Evolutionary conservation across 2,113 vertebrate genomes (phyloP), one percentile per base, ranked within the genome.

Genomic region (Speoplatyrhinus poulsoni): DNA sequence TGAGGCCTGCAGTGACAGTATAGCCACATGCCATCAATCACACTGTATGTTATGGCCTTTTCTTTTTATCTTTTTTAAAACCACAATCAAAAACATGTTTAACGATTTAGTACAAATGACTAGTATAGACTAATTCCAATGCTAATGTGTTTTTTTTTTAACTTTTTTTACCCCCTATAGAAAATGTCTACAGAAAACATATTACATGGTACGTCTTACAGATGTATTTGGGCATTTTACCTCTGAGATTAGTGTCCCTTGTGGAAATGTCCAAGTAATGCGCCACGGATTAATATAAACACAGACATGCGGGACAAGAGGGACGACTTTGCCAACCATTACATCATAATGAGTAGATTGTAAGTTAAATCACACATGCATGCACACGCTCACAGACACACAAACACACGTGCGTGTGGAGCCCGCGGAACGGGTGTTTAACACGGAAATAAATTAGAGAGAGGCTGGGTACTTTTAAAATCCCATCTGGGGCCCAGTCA

Each of bases 361-460:
- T 26, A 58, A 57, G 19, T 17, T 16, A 17, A 57, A 19, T 17
- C n/a, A 57, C 55, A 12, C 63, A 54, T 15, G 13, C 26, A 41
- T 8, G 16, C 15, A 41, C 50, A 41, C 32, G 46, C n/a, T 3
- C 60, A 54, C 64, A 67, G 66, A 59, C 64, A 50, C 47, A 52
- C 60, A 50, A 46, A 26, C 17, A 10, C 33, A 58, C 65, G 67
- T 19, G 48, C 75, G 77, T 79, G 69, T 70, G 71, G 69, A 64
- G 70, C 54, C 63, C 55, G 75, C 70, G 69, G 69, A 72, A 69
- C 62, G 82, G 85, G 16, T 70, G 79, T 81, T 83, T 88, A 77
- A 85, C 17, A 77, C 79, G 77, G 82, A 88, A 82, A 82, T 69
- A 85, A 87, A 90, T 89, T 83, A 88, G 77, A 90, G 70, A 79